Conservation (phyloP, 2,113 vertebrate species). For the Mesitornis unicolor region DNA sequence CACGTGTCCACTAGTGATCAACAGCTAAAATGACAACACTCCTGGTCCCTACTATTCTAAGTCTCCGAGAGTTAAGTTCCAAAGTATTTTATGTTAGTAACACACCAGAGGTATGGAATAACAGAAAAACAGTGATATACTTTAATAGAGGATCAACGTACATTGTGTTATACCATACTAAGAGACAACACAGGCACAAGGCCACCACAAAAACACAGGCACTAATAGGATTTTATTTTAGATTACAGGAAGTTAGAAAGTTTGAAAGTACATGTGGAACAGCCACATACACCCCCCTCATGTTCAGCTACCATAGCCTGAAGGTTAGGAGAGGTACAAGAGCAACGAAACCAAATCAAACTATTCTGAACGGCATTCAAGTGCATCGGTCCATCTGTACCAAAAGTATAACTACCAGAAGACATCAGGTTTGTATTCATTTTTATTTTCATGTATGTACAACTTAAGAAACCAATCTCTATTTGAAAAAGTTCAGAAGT, state of each 20-base stretch:
- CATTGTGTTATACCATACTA: background rate
- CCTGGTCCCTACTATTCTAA: background rate
- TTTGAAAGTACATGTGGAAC: background rate
- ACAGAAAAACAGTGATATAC: background rate
- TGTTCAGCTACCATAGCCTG: background rate
- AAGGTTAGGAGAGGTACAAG: background rate
- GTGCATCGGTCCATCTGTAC: background rate
- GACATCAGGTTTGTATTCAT: background rate
- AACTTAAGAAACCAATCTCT: constrained; percentile 20
- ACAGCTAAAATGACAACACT: background rate
- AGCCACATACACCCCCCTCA: background rate
- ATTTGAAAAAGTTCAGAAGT: background rate
- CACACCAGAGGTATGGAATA: background rate
- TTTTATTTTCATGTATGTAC: constrained; percentile 39
- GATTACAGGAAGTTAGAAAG: background rate
- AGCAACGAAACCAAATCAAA: background rate
- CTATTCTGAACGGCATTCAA: background rate
- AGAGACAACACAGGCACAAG: background rate
- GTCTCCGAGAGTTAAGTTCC: background rate
- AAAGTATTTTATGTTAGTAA: background rate
- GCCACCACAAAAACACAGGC: background rate
- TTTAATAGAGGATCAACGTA: background rate
- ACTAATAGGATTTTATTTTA: background rate
- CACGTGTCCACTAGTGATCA: background rate
- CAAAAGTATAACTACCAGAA: background rate